Evolutionary conservation across 2,888 invertebrate species (phyloP).

Genomic region (Drosophila kuntzei): DNA sequence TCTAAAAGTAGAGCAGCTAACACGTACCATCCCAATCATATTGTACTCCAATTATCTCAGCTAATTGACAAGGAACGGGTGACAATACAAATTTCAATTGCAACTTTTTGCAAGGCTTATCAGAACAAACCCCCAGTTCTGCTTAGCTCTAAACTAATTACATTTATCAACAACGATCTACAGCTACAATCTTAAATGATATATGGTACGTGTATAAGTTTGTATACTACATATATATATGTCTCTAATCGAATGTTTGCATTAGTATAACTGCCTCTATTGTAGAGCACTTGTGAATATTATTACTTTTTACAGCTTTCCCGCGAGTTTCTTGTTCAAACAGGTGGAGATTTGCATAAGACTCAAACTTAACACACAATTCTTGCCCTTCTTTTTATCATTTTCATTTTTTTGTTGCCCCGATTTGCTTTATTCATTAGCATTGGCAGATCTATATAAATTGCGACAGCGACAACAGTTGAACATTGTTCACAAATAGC

Average conservation of each 20-base stretch:
- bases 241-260: constrained; percentile 43
- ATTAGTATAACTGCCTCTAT: constrained; percentile 23
- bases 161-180: constrained; percentile 49
- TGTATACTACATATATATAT: constrained; percentile 8
- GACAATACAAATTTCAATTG: constrained; percentile 62
- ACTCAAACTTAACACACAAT: constrained; percentile 19
- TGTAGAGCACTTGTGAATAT: constrained; percentile 40
- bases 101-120: constrained; percentile 49
- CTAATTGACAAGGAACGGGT: constrained; percentile 72
- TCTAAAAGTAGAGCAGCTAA: constrained; percentile 42
- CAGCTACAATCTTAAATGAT: constrained; percentile 5
- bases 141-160: constrained; percentile 63
- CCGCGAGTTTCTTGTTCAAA: constrained; percentile 49
- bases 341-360: constrained; percentile 35
- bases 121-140: constrained; percentile 19
- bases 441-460: constrained; percentile 20
- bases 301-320: constrained; percentile 48
- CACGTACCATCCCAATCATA: constrained; percentile 27
- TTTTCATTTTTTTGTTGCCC: background rate
- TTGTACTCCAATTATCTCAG: constrained; percentile 69
- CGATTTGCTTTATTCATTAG: constrained; percentile 35
- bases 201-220: background rate
- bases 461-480: constrained; percentile 4
- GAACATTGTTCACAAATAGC: constrained; percentile 1
- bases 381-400: constrained; percentile 20